Conservation (phyloP, 1,140 invertebrate genomes). For the Drosophila setifemur region DNA sequence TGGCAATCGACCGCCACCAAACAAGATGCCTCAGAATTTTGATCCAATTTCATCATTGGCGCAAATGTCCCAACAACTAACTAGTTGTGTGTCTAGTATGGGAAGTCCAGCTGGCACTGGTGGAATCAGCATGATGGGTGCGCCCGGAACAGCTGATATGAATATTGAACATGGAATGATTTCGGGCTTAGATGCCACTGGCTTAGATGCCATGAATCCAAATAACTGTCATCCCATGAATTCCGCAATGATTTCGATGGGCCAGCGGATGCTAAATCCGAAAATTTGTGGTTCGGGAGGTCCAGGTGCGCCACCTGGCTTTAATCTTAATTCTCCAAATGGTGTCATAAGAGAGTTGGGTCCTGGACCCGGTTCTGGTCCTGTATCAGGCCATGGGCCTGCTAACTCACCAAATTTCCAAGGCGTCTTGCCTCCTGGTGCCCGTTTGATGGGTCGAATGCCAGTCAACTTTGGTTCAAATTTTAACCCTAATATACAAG, state of each 20-base stretch:
- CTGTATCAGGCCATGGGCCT: slow-evolving; percentile 19
- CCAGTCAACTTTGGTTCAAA: slow-evolving; percentile 68
- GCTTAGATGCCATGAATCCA: slow-evolving; percentile 60
- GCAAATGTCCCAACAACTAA: slow-evolving; percentile 96
- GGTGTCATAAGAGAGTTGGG: slow-evolving; percentile 66
- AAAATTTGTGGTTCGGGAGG: slow-evolving; percentile 83
- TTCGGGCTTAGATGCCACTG: slow-evolving; percentile 62
- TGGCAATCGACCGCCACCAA: slow-evolving; percentile 84
- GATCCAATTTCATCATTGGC: slow-evolving; percentile 96
- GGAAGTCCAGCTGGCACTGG: slow-evolving; percentile 84
- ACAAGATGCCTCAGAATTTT: slow-evolving; percentile 87
- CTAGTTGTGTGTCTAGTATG: slow-evolving; percentile 86
- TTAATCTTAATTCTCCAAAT: slow-evolving; percentile 39
- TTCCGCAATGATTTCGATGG: slow-evolving; percentile 58
- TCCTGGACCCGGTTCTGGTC: slow-evolving; percentile 31
- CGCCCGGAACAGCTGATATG: slow-evolving; percentile 55
- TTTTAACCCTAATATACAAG: slow-evolving; percentile 90
- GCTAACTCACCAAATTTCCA: slow-evolving; percentile 68
- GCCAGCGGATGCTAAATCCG: slow-evolving; percentile 70
- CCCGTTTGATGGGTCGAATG: slow-evolving; percentile 83
- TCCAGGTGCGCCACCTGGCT: slow-evolving; percentile 12
- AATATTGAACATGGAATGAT: slow-evolving; percentile 81
- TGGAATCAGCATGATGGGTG: slow-evolving; percentile 68
- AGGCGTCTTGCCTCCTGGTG: slow-evolving; percentile 79
- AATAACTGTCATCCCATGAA: slow-evolving; percentile 59